These are phyloP conservation scores for Xestobium rufovillosum DNA, from an alignment of 2,888 invertebrate species.

Conservation along the genomic window DNA sequence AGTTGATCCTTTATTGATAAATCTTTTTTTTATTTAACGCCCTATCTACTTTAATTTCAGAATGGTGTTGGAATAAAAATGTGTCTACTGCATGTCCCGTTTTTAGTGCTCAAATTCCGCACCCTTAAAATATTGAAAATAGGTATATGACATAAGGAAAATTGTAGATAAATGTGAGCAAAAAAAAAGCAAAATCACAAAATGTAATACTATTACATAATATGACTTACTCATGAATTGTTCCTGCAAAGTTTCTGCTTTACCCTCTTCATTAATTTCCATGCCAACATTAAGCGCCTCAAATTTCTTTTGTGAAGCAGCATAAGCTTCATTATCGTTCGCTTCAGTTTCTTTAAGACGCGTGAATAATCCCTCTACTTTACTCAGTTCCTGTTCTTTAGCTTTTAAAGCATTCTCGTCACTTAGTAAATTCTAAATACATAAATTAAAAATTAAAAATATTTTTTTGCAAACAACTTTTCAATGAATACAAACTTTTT, in stretches of 20 bases:
- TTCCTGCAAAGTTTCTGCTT: conserved; percentile 78
- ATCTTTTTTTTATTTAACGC: no score
- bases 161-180: no score
- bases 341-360: conserved; percentile 60
- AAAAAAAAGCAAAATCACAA: conserved; percentile 1
- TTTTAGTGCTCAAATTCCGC: no score
- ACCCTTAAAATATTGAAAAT: no score
- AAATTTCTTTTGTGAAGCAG: conserved; percentile 67
- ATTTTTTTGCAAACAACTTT: conserved; percentile 6
- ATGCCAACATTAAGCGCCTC: conserved; percentile 81
- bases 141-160: no score
- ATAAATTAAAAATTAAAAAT: conserved; percentile 6
- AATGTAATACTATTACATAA: conserved; percentile 1
- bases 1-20: no score
- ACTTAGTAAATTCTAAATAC: conserved; percentile 49
- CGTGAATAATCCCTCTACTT: conserved; percentile 58
- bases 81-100: no score
- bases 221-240: conserved; percentile 66
- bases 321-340: conserved; percentile 58
- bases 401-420: conserved; percentile 55
- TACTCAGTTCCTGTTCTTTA: conserved; percentile 54
- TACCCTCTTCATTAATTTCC: conserved; percentile 68
- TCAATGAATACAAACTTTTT: conserved; percentile 37
- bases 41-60: no score
- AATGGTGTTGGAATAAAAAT: no score